These are phyloP conservation scores for Lynx canadensis DNA, from an alignment of 2,113 vertebrate species.

Conservation along the genomic window DNA sequence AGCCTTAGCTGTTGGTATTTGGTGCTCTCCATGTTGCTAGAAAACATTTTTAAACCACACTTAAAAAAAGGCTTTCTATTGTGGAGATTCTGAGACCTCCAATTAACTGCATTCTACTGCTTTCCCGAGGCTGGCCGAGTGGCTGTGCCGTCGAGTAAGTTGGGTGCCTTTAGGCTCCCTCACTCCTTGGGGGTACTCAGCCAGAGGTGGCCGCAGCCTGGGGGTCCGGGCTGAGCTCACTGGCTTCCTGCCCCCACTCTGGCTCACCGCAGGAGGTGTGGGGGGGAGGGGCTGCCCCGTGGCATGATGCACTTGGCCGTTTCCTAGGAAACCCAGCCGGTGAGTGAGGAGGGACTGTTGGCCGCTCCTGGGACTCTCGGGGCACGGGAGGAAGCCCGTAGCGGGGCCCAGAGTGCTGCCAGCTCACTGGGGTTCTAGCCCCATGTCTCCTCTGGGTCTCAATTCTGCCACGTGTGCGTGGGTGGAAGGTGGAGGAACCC, in stretches of 20 bases:
- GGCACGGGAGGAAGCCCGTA: neutral
- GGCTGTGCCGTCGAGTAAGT: neutral
- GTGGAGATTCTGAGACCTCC: neutral
- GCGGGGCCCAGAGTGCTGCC: neutral
- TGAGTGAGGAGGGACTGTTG: neutral
- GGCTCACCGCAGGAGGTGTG: neutral
- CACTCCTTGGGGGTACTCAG: neutral
- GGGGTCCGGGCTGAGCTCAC: neutral
- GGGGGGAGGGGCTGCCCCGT: neutral
- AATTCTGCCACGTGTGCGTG: neutral
- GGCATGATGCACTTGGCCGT: neutral
- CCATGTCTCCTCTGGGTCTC: neutral
- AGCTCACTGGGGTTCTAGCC: neutral
- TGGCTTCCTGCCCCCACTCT: neutral
- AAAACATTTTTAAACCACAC: neutral
- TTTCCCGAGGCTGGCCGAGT: neutral
- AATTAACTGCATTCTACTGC: neutral
- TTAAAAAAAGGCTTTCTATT: neutral
- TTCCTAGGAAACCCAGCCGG: conserved; percentile 46
- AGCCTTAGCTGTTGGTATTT: neutral
- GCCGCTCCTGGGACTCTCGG: neutral
- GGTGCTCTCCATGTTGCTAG: neutral
- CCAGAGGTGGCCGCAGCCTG: neutral
- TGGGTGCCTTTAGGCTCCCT: neutral
- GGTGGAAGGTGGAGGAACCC: neutral